Conservation (phyloP, 2,888 invertebrate species). For the Drosophila multiciliata region DNA sequence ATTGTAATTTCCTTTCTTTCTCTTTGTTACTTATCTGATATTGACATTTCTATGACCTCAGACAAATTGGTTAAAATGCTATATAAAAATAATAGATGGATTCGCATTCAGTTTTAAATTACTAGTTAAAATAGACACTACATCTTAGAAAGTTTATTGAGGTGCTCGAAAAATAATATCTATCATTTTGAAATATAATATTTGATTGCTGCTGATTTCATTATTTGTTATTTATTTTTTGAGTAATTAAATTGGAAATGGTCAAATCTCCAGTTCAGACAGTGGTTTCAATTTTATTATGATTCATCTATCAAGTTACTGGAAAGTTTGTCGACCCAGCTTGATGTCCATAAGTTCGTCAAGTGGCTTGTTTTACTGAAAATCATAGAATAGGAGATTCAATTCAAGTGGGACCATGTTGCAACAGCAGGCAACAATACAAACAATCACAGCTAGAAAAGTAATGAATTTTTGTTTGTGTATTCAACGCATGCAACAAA, state of each 20-base stretch:
- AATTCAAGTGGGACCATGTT: neutral
- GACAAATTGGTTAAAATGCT: neutral
- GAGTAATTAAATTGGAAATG: constrained; percentile 1
- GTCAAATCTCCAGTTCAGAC: constrained; percentile 19
- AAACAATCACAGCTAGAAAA: neutral
- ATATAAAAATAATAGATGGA: neutral
- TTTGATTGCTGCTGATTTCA: neutral
- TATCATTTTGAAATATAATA: neutral
- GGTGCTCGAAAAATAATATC: neutral
- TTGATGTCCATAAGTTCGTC: constrained; percentile 2
- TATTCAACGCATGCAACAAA: constrained; percentile 17
- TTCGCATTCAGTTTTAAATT: neutral
- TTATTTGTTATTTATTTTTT: neutral
- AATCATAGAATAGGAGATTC: neutral
- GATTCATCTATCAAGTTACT: constrained; percentile 47
- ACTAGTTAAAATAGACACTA: neutral
- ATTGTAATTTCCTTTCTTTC: constrained; percentile 8
- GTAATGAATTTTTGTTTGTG: constrained; percentile 36
- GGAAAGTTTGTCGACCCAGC: constrained; percentile 54
- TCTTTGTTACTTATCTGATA: neutral
- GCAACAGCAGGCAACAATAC: neutral
- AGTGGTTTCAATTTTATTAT: constrained; percentile 21
- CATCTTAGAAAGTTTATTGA: neutral
- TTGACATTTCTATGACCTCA: neutral
- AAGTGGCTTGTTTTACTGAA: constrained; percentile 33